Base-by-base conservation (phyloP, 2,797 vertebrate species). In the Mallotus villosus region DNA sequence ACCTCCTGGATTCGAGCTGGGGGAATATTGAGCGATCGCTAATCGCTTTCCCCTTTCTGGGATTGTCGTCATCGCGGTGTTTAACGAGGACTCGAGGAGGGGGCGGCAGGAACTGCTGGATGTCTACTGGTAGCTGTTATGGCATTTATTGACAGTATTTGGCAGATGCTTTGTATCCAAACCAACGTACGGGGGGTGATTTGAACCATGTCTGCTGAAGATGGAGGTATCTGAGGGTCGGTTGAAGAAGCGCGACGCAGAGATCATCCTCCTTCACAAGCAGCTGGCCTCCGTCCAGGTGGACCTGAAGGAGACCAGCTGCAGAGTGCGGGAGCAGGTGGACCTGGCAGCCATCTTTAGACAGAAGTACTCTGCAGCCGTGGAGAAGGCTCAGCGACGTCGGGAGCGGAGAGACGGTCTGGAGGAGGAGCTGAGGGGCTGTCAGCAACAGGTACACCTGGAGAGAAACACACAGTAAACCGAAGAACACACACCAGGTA, bases 391-490 rank as follows among this genome's bases (percentile, higher is more conserved):
- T 63, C 84, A 85, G 46, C 73, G 70, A 58, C 73, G 90, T 63
- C 87, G 92, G 75, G 85, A 83, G 21, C 78, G 78, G 12, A 79
- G 84, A 29, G 73, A 83, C 29, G 76, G 66, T 60, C 51, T 86
- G 72, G 81, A 89, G 74, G 86, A 93, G 78, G 89, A 92, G 59
- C 73, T 84, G 0, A 68, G 63, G 4, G 86, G 88, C 72, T 90
- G 80, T 78, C 87, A 82, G 76, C 83, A 83, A 72, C 79, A 90
- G 92, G 91, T 93, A 77, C 1, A 5, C 24, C 16, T 67, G 22
- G 5, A 41, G 37, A 41, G 37, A 11, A 41, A 41, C 37, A 41
- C 34, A 29, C 29, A 29, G 29, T 29, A 29, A 4, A 37, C 34
- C 34, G 53, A 57, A 19, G n/a, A 6, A 17, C 53, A 19, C 17